phyloP scores from a whole-genome alignment of 2,113 vertebrate genomes.

The Cyphomyrus discorhynchus region DNA sequence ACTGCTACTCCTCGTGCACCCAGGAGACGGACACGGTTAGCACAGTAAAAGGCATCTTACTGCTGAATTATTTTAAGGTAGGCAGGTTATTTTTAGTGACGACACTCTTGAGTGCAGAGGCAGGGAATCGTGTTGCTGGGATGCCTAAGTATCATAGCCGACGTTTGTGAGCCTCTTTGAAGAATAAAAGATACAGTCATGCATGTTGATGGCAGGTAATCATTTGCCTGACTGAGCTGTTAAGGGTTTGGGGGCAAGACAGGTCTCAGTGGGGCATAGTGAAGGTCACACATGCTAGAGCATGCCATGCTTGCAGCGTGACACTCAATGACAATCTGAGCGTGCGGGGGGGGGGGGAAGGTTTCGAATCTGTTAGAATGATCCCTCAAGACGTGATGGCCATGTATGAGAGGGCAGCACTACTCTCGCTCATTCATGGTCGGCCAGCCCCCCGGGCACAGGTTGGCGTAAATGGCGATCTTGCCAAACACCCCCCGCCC shows the following conservation, averaged over 20 bases:
- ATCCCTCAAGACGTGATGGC: not conserved
- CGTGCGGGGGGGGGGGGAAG: not conserved
- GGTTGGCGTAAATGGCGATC: not conserved
- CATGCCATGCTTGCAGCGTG: not conserved
- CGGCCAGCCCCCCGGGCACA: too few species aligned
- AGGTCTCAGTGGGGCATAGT: not conserved
- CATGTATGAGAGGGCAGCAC: not conserved
- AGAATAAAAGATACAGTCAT: not conserved
- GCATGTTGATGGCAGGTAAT: not conserved
- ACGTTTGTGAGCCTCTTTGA: not conserved
- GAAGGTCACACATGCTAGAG: not conserved
- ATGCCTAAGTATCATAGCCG: not conserved
- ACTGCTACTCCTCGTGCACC: not conserved
- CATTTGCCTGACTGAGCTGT: not conserved
- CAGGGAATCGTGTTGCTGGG: not conserved
- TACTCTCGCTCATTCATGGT: not conserved
- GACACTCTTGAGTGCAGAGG: not conserved
- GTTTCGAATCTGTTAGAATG: not conserved
- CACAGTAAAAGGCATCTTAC: not conserved
- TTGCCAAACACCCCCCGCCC: not conserved
- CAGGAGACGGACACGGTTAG: not conserved
- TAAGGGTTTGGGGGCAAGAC: not conserved
- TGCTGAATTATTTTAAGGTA: not conserved
- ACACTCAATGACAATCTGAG: not conserved
- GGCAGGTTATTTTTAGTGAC: not conserved